These are phyloP conservation scores for Stictonetta naevosa DNA, from an alignment of 2,113 vertebrate species.

Conservation along the genomic window DNA sequence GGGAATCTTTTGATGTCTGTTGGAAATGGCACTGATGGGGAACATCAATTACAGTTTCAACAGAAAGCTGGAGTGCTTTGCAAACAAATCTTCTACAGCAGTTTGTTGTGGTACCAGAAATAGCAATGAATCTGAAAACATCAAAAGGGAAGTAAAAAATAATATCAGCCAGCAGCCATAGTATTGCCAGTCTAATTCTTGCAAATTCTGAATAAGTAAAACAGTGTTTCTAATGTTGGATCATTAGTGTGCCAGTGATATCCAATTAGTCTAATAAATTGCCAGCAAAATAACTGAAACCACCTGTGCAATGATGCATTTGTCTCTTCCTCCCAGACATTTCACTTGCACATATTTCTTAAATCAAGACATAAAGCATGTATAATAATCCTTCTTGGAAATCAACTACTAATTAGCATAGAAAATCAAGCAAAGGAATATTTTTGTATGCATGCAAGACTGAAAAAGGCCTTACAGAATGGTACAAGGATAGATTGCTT, in stretches of 20 bases:
- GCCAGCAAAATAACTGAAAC: constrained; percentile 12
- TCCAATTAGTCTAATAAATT: constrained; percentile 53
- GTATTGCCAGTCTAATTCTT: neutral
- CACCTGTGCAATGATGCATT: neutral
- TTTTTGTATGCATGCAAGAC: neutral
- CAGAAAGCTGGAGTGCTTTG: neutral
- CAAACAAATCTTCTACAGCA: neutral
- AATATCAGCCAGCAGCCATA: neutral
- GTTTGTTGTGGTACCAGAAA: neutral
- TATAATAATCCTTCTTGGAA: neutral
- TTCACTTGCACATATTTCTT: neutral
- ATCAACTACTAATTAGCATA: neutral
- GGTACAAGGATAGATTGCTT: neutral
- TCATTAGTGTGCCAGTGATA: neutral
- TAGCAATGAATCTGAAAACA: constrained; percentile 1
- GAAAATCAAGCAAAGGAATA: neutral
- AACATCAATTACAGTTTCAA: neutral
- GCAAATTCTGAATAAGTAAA: constrained; percentile 15
- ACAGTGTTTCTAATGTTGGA: neutral
- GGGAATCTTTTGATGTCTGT: neutral
- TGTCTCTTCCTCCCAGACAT: constrained; percentile 13
- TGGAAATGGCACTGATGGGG: neutral
- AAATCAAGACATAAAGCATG: constrained; percentile 19
- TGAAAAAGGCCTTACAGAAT: neutral
- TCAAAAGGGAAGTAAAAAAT: neutral